A percentile compares a stretch with the other conserved stretches of the same genome.
These are phyloP conservation scores for Mythimna albipuncta DNA, from an alignment of 2,888 invertebrate genomes.

Conservation along the genomic window DNA sequence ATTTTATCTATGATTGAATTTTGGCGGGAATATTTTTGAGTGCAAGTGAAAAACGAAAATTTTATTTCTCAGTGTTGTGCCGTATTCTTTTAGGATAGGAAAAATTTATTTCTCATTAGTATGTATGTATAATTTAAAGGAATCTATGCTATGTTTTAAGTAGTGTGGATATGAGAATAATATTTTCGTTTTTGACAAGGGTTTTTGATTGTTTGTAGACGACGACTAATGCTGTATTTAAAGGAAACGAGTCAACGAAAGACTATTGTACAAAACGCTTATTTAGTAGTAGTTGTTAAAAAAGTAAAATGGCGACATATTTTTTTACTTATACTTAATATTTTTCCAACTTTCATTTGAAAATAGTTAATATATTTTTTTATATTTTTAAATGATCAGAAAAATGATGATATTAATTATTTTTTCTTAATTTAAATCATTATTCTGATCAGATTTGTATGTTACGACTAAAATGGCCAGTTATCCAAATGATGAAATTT, in stretches of 20 bases:
- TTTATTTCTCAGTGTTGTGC: constrained; percentile 19
- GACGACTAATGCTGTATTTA: constrained; percentile 74
- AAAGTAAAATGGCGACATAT: constrained; percentile 44
- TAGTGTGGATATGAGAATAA: constrained; percentile 14
- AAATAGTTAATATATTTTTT: constrained; percentile 9
- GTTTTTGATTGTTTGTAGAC: constrained; percentile 20
- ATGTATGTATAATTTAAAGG: constrained; percentile 21
- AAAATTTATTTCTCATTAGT: constrained; percentile 17
- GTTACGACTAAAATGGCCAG: constrained; percentile 34
- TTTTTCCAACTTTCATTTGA: background rate
- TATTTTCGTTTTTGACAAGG: constrained; percentile 37
- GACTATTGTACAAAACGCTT: constrained; percentile 68
- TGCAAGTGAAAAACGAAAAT: constrained; percentile 45
- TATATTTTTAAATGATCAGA: background rate
- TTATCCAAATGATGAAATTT: constrained; percentile 4
- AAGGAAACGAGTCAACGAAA: constrained; percentile 74
- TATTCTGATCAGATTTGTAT: constrained; percentile 8
- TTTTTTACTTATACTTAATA: background rate
- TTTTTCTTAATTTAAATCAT: constrained; percentile 6
- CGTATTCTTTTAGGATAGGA: constrained; percentile 13
- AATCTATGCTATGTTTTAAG: constrained; percentile 25
- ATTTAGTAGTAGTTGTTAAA: constrained; percentile 55
- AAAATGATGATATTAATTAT: background rate
- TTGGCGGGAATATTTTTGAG: constrained; percentile 33
- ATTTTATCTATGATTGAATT: constrained; percentile 43